Conservation (phyloP, 2,888 invertebrate genomes). For the Drosophila mayaguana region DNA sequence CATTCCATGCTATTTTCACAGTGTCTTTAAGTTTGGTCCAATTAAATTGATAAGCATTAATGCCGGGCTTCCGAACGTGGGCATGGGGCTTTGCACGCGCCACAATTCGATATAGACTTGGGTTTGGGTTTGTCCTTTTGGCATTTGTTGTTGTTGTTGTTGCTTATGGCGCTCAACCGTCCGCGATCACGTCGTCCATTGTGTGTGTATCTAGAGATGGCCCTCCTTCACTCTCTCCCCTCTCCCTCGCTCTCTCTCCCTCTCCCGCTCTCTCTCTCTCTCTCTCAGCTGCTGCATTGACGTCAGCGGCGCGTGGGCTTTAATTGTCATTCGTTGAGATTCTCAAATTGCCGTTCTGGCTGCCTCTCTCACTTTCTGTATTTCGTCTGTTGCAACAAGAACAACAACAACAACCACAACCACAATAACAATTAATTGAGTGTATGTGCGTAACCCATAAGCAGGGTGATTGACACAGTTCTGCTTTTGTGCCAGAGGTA, state of each 20-base stretch:
- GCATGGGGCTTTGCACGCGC: slow-evolving; percentile 43
- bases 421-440: slow-evolving; percentile 38
- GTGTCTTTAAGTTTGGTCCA: slow-evolving; percentile 33
- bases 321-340: slow-evolving; percentile 52
- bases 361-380: slow-evolving; percentile 1
- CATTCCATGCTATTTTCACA: neutral
- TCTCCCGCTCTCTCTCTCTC: neutral
- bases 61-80: slow-evolving; percentile 21
- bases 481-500: slow-evolving; percentile 18
- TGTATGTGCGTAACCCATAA: slow-evolving; percentile 30
- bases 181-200: slow-evolving; percentile 50
- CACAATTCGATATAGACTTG: slow-evolving; percentile 1
- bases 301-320: slow-evolving; percentile 65
- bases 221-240: neutral
- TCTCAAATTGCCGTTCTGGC: slow-evolving; percentile 18
- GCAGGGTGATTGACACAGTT: slow-evolving; percentile 56
- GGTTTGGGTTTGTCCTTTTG: slow-evolving; percentile 21
- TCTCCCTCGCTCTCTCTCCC: too few relatives aligned
- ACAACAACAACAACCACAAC: slow-evolving; percentile 34
- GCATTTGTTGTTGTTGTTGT: neutral
- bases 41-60: slow-evolving; percentile 60
- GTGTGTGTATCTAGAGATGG: neutral
- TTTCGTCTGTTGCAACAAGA: slow-evolving; percentile 22
- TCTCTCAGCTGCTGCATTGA: slow-evolving; percentile 42
- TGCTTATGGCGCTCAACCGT: slow-evolving; percentile 19